Conservation (phyloP, 2,797 vertebrate species). For the Acestrorhynchus altus region DNA sequence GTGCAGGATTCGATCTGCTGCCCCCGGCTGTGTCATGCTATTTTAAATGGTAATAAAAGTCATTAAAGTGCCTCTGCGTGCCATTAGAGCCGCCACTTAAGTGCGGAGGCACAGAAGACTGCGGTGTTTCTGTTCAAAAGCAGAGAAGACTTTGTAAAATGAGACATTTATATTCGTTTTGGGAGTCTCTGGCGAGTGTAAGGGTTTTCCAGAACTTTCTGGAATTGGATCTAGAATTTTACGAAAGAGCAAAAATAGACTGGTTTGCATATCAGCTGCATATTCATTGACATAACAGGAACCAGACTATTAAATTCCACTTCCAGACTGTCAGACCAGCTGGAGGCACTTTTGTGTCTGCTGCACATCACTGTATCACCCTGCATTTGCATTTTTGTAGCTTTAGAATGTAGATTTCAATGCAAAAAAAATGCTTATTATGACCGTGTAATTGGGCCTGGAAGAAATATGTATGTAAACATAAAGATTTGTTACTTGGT, state of each 20-base stretch:
- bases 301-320: neutral
- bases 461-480: too few species aligned
- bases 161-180: neutral
- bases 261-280: neutral
- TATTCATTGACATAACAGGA: neutral
- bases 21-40: constrained; percentile 43
- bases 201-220: neutral
- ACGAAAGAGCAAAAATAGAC: neutral
- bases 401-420: too few species aligned
- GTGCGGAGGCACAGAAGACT: constrained; percentile 7
- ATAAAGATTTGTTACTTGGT: too few species aligned
- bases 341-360: neutral
- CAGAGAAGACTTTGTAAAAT: constrained; percentile 5
- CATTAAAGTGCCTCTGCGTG: constrained; percentile 35
- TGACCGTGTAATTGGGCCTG: too few species aligned
- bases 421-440: too few species aligned
- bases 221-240: neutral
- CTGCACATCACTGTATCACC: neutral
- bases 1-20: constrained; percentile 45
- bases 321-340: neutral
- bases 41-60: constrained; percentile 53
- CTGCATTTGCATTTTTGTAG: neutral
- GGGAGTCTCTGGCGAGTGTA: neutral
- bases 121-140: neutral
- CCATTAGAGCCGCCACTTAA: constrained; percentile 18